These are phyloP conservation scores for Plecturocebus donacophilus DNA, from an alignment of 2,113 vertebrate genomes.

Conservation along the genomic window DNA sequence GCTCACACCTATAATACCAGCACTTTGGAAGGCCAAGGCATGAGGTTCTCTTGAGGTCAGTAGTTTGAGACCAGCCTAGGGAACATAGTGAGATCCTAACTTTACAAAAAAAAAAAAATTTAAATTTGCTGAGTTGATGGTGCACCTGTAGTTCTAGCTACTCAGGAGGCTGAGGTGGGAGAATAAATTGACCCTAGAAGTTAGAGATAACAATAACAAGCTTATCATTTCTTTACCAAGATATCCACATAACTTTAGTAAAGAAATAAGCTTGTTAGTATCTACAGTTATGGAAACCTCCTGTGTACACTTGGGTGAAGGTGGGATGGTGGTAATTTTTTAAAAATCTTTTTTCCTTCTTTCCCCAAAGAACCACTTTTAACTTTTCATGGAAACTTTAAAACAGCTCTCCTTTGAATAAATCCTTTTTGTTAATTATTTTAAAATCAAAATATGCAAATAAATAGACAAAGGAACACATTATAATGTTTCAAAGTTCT, in stretches of 20 bases:
- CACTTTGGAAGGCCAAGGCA: background rate
- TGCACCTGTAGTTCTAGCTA: no score
- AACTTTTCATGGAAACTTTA: constrained; percentile 5
- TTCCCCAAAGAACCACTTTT: background rate
- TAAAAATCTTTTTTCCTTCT: background rate
- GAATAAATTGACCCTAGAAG: no score
- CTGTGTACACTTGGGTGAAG: background rate
- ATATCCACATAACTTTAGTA: background rate
- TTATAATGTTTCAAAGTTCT: background rate
- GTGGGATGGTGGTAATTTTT: background rate
- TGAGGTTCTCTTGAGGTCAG: no score
- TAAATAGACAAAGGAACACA: background rate
- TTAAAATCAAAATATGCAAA: constrained; percentile 11
- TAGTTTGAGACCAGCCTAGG: background rate
- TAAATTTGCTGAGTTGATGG: no score
- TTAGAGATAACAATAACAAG: background rate
- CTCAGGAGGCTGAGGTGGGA: no score
- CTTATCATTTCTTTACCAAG: no score
- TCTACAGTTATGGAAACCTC: background rate
- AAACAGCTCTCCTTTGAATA: constrained; percentile 33
- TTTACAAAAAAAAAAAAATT: background rate
- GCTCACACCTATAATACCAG: background rate
- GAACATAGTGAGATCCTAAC: background rate
- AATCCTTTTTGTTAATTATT: background rate
- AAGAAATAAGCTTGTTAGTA: background rate